Base-by-base conservation (phyloP, 2,113 vertebrate genomes). In the Scortum barcoo region DNA sequence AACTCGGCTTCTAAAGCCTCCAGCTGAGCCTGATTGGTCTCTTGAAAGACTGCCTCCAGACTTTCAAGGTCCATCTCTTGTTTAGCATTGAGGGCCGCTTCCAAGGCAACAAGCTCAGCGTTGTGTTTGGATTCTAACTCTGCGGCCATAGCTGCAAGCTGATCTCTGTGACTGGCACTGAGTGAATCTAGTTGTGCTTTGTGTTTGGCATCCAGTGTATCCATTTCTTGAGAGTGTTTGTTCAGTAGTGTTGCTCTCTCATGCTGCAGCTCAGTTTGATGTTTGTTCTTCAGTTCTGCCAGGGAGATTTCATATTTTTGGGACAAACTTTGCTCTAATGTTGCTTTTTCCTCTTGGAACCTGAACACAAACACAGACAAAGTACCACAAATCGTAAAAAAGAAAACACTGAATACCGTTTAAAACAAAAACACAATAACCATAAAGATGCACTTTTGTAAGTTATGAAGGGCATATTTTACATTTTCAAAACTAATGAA, bases 341-440 rank as follows among this genome's bases (percentile, higher is more conserved):
- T 76, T 46, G 90, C 87, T 68, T 94, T 95, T 51, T 98, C 96
- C 54, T 96, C 94, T 56, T 95, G 86, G 86, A 97, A 96, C 85
- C 98, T 99, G 61, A 54, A 85, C 50, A 63, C 0, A 72, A 0
- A 84, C 19, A 71, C 28, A 22, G 26, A 11, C 51, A 85, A 50
- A 33, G 2, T 10, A 33, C 7, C 1, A 0, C 36, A 54, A 63
- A 44, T 9, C 0, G 12, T 46, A n/a, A 11, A 11, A 48, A 19
- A 67, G 4, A 68, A 40, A 53, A 1, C 2, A 44, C 38, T 44
- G 42, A 44, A 44, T 44, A 19, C 17, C 16, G n/a, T 46, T 46
- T 44, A 12, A 3, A 11, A 44, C 42, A 44, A 44, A 44, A 44
- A 12, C 12, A 44, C 42, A 13, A 46, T 5, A 13, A 46, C 3